Evolutionary conservation across 2,888 invertebrate genomes (phyloP), one percentile per base, ranked within the genome.

Genomic region (Rhagophthalmus giganteus): DNA sequence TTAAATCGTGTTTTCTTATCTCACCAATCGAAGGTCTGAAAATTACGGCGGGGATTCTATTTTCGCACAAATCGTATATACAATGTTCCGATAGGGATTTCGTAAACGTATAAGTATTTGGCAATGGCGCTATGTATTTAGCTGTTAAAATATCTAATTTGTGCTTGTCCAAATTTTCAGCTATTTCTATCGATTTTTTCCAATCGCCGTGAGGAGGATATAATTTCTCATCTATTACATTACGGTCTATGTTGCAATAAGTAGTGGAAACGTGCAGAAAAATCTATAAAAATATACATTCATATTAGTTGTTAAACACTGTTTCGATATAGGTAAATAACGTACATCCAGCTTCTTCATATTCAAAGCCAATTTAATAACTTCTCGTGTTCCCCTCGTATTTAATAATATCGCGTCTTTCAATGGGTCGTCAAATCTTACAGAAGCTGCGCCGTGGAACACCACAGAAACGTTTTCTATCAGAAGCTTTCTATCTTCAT

Each of bases 101-200:
- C 0, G 93, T 88, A 69, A 90, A 93, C 0, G 90, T 91, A 67
- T 97, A 97, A 0, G 95, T 94, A 66, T 96, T 96, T 0, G 94
- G 94, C 26, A 89, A 81, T 8, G 78, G 76, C 5, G 78, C 81
- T 3, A 87, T 70, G 46, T 73, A 77, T 46, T 88, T 87, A 0
- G 80, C 69, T 1, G 85, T 83, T 0, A 87, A 67, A 1, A 79
- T 74, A 27, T 79, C 75, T 0, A 88, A 63, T 0, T 74, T 72
- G 10, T 81, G 72, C 0, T 79, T 78, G 52, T 88, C 85, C 0
- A 79, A 58, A 0, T 70, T 77, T 63, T 89, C 86, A 0, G 83
- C 85, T 5, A 88, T 73, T 28, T 79, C 76, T 2, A 91, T 79
- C 0, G 84, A 79, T 2, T 82, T 79, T 13, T 79, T 76, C 88